Evolutionary conservation across 2,113 vertebrate genomes (phyloP), one percentile per base, ranked within the genome.

Genomic region (Emydura subglobosa): DNA sequence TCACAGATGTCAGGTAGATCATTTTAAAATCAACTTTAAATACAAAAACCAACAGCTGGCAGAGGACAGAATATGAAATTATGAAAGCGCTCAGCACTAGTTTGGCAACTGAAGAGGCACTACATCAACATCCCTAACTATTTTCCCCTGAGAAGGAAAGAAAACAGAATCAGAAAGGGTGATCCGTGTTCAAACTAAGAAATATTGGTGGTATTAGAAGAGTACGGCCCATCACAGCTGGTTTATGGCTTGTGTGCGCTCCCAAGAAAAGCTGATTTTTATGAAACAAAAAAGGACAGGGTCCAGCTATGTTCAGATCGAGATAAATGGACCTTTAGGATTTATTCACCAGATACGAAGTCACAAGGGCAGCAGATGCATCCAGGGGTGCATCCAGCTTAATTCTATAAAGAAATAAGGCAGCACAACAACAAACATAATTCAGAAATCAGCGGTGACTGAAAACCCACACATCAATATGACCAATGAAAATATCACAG

Each of bases 321-420:
- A 1, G 53, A 1, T 57, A 5, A 25, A 51, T 16, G 39, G 39
- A 1, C 1, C 1, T 22, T 72, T 80, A 1, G 1, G 29, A 14
- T 87, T 51, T 27, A 49, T 76, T 44, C 39, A 7, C 7, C 5
- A 1, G 2, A 3, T 39, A 68, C 4, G 7, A 4, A 4, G 10
- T 82, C 72, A 34, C 42, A 76, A 44, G 21, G 5, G 72, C 72
- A 42, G 39, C 72, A 76, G 1, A 1, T 76, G 65, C 83, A 1
- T 50, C 50, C 31, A 54, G 21, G 5, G 3, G 34, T 53, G 49
- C 51, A 39, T 39, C 39, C 39, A 10, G 2, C 14, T 49, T 72
- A 84, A 34, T 74, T 74, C 29, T 74, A 14, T 76, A 76, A 76
- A 25, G 39, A 27, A 76, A 76, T 44, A 76, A 76, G 39, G 34